Percentiles rank a stretch among this genome's conserved stretches.
These are phyloP conservation scores for Lanistes nyassanus DNA, from an alignment of 1,140 invertebrate species.

Conservation along the genomic window DNA sequence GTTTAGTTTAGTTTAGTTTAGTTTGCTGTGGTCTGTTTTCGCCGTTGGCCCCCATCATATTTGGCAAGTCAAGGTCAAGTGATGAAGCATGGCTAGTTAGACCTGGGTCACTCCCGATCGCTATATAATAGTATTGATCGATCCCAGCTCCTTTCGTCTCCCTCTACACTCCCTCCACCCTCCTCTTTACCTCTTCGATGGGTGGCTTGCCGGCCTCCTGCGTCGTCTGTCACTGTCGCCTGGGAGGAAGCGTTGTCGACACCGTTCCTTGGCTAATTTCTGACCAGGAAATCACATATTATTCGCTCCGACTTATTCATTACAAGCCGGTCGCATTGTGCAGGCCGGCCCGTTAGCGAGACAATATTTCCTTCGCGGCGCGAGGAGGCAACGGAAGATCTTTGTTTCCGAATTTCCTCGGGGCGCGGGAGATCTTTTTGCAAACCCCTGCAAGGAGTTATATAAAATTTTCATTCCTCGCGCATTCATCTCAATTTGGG, in stretches of 20 bases:
- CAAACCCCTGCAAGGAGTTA: constrained; percentile 10
- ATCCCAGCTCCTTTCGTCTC: not conserved
- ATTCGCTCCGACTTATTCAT: constrained; percentile 23
- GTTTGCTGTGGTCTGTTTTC: too few species aligned
- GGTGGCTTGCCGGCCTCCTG: not conserved
- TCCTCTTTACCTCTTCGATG: not conserved
- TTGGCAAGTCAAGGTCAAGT: too few species aligned
- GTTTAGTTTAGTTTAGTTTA: too few species aligned
- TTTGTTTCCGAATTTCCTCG: constrained; percentile 5
- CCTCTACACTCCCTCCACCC: not conserved
- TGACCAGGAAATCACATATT: constrained; percentile 24
- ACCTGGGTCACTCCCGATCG: not conserved
- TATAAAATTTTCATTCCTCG: constrained; percentile 25
- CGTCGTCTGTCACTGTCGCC: not conserved
- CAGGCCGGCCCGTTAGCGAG: not conserved
- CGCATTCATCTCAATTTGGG: constrained; percentile 26
- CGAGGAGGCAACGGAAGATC: not conserved
- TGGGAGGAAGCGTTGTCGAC: constrained; percentile 6
- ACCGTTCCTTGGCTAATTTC: constrained; percentile 8
- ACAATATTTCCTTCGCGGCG: constrained; percentile 3
- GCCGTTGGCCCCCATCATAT: too few species aligned
- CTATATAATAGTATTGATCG: not conserved
- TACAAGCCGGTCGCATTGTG: constrained; percentile 9
- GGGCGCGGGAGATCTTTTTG: not conserved
- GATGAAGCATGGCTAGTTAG: too few species aligned